Evolutionary conservation across 1,140 invertebrate species (phyloP), one percentile per base, ranked within the genome.

Genomic region (Atta colombica): DNA sequence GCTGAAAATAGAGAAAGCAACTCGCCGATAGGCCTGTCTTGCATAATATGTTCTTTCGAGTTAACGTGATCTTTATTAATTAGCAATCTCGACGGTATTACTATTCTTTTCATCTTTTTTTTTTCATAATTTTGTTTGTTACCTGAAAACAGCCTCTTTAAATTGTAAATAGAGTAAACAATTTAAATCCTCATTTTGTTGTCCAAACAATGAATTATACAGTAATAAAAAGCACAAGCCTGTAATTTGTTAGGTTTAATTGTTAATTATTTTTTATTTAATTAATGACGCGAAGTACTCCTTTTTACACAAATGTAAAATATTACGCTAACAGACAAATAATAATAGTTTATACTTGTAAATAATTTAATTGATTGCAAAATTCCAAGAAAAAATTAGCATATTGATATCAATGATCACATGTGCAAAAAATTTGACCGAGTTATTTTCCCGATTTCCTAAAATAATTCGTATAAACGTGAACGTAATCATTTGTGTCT

Each of bases 1-100:
- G 92, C 89, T 85, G 85, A 55, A 89, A 87, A 91, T 92, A 87
- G 89, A 91, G 85, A 92, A 92, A 91, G 78, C 80, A 85, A 72
- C 89, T 74, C 51, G 71, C 65, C 45, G 85, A 87, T 85, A 77
- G 85, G 65, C 63, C 74, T 77, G 69, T 88, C 85, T 87, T 55
- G 87, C 88, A n/a, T 86, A 80, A 87, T 84, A 75, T 53, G 55
- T 74, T 77, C 88, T 84, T 61, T 74, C 69, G 28, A 84, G 49
- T 61, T 74, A 49, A 72, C 28, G 25, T 51, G 39, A 82, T 82
- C 68, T 82, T 84, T 75, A 84, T 84, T 84, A 84, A 84, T 84
- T 55, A 35, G n/a, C 58, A 31, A 84, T 58, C 55, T 84, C 55
- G 18, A 4, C 28, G 18, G 2, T 49, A 58, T 53, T 39, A 69